Evolutionary conservation across 1,140 invertebrate genomes (phyloP).

Genomic region (Oedothorax gibbosus): DNA sequence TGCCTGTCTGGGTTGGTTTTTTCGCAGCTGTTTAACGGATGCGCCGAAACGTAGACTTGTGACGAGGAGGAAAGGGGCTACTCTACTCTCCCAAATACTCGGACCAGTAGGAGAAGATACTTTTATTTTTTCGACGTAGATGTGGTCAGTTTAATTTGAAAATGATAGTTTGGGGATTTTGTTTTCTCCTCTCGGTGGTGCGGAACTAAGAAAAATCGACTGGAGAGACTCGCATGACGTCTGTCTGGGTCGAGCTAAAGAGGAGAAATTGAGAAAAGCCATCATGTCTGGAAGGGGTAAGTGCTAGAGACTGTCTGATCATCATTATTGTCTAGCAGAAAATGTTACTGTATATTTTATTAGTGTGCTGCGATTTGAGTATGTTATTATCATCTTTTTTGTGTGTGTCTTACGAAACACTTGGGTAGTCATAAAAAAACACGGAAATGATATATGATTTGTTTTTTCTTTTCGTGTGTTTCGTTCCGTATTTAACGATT

Average conservation of each 20-base stretch:
- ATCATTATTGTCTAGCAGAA: slow-evolving; percentile 40
- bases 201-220: slow-evolving; percentile 41
- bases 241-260: slow-evolving; percentile 54
- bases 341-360: slow-evolving; percentile 52
- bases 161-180: too few relatives aligned
- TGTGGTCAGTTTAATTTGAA: too few relatives aligned
- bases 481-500: neutral
- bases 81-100: slow-evolving; percentile 14
- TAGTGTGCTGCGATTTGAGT: slow-evolving; percentile 31
- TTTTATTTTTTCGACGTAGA: too few relatives aligned
- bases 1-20: slow-evolving; percentile 60
- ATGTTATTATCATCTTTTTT: neutral
- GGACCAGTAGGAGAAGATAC: too few relatives aligned
- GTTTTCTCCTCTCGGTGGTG: neutral
- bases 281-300: slow-evolving; percentile 58
- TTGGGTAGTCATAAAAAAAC: too few relatives aligned
- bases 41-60: slow-evolving; percentile 15
- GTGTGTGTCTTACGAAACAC: too few relatives aligned
- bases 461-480: neutral
- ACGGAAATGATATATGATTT: too few relatives aligned
- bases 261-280: too few relatives aligned
- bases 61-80: slow-evolving; percentile 10
- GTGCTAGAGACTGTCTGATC: slow-evolving; percentile 48
- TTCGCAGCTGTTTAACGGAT: slow-evolving; percentile 60
- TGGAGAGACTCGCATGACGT: slow-evolving; percentile 44